Evolutionary conservation across 1,140 invertebrate genomes (phyloP).

Genomic region (Drosophila lacertosa): DNA sequence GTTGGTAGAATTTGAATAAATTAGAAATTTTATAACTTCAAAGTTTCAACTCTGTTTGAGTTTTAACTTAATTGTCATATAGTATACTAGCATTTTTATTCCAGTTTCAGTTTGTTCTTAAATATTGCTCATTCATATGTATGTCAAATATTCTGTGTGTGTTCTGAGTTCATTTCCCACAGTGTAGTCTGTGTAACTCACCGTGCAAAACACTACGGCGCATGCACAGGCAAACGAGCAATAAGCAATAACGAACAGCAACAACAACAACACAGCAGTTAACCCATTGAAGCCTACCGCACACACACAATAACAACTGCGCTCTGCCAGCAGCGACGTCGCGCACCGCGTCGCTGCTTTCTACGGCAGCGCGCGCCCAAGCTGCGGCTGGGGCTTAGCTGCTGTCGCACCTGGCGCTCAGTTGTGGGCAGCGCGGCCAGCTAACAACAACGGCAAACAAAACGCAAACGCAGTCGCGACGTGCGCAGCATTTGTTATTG

Average conservation of each 20-base stretch:
- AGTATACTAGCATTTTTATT: no score
- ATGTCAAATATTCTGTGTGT: no score
- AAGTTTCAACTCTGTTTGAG: no score
- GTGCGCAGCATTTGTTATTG: slow-evolving; percentile 25
- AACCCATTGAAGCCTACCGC: slow-evolving; percentile 67
- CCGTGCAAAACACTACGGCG: slow-evolving; percentile 10
- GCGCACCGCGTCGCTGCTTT: slow-evolving; percentile 35
- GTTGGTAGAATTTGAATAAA: no score
- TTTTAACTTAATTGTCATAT: not conserved
- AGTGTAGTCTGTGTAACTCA: slow-evolving; percentile 25
- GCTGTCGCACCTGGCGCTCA: slow-evolving; percentile 69
- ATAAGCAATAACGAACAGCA: slow-evolving; percentile 29
- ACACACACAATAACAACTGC: slow-evolving; percentile 16
- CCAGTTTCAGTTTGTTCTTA: no score
- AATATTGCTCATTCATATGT: no score
- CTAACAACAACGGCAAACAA: slow-evolving; percentile 68
- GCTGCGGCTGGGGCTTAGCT: slow-evolving; percentile 32
- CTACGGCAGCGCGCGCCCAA: slow-evolving; percentile 51
- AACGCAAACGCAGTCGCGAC: slow-evolving; percentile 39
- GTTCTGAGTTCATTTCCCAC: not conserved
- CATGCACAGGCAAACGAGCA: slow-evolving; percentile 28
- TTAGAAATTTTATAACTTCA: no score
- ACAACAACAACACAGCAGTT: slow-evolving; percentile 50
- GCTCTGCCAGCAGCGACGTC: no score
- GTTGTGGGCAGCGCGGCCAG: slow-evolving; percentile 66